A percentile compares a stretch with the other conserved stretches of the same genome.
phyloP scores from a whole-genome alignment of 2,888 invertebrate species.

The Doris montereyensis region DNA sequence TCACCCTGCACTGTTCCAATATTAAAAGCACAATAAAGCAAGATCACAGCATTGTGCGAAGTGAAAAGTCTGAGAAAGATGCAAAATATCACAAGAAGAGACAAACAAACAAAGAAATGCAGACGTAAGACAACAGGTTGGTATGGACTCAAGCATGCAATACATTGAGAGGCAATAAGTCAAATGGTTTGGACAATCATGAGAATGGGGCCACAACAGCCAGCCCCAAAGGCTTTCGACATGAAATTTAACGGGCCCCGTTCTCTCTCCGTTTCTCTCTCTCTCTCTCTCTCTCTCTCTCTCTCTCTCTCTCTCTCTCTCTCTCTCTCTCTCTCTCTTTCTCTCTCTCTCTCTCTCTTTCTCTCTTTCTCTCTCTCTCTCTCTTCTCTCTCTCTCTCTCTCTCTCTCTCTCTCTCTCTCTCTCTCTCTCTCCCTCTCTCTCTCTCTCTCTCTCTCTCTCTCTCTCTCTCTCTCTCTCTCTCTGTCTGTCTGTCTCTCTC shows the following conservation, averaged over 20 bases:
- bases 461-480: not conserved
- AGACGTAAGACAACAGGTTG: too few relatives aligned
- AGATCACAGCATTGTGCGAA: too few relatives aligned
- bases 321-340: not conserved
- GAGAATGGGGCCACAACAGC: too few relatives aligned
- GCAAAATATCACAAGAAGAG: too few relatives aligned
- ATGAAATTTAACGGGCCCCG: not conserved
- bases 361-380: not conserved
- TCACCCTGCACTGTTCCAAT: too few relatives aligned
- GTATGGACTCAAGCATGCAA: too few relatives aligned
- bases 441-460: not conserved
- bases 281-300: not conserved
- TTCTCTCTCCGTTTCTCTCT: not conserved
- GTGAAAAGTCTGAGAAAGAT: too few relatives aligned
- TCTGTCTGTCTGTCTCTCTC: not conserved
- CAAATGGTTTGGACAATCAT: too few relatives aligned
- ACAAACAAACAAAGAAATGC: too few relatives aligned
- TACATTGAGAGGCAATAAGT: too few relatives aligned
- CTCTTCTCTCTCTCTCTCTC: not conserved
- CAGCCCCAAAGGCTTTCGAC: too few relatives aligned
- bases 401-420: conserved; percentile 4
- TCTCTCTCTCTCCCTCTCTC: not conserved
- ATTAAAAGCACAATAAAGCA: too few relatives aligned
- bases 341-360: not conserved
- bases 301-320: conserved; percentile 1